A percentile compares a stretch with the other conserved stretches of the same genome.
Evolutionary conservation across 2,888 invertebrate species (phyloP).

Genomic region (Agrotis exclamationis): DNA sequence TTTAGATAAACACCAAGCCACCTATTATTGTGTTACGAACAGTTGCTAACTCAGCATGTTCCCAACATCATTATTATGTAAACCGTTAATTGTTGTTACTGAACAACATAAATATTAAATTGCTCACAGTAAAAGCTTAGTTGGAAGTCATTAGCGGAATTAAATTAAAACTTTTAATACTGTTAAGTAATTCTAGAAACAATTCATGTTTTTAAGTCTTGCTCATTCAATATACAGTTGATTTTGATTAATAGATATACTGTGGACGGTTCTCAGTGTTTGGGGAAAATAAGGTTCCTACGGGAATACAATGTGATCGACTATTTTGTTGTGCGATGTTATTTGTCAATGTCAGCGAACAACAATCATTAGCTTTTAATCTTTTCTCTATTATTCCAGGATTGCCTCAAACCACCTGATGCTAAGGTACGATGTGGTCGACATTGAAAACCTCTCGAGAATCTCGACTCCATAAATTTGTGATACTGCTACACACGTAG

Average conservation of each 20-base stretch:
- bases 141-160: conserved; percentile 32
- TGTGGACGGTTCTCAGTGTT: background rate
- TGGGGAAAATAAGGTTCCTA: conserved; percentile 28
- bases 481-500: conserved; percentile 14
- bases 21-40: conserved; percentile 52
- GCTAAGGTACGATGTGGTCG: no score
- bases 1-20: conserved; percentile 52
- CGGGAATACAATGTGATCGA: conserved; percentile 41
- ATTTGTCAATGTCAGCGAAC: conserved; percentile 53
- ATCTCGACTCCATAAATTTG: conserved; percentile 4
- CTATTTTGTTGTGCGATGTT: conserved; percentile 25
- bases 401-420: background rate
- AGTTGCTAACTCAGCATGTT: conserved; percentile 36
- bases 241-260: conserved; percentile 33
- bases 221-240: conserved; percentile 3
- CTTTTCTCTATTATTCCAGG: conserved; percentile 18
- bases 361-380: conserved; percentile 34
- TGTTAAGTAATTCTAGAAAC: conserved; percentile 21
- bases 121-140: conserved; percentile 40
- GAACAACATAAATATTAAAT: conserved; percentile 49
- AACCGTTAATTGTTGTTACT: conserved; percentile 51
- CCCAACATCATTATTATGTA: conserved; percentile 39
- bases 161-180: conserved; percentile 39
- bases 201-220: conserved; percentile 1
- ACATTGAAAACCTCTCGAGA: background rate